A percentile compares a stretch with the other conserved stretches of the same genome.
Conservation (phyloP, 2,797 vertebrate species). For the Phyllotis vaccarum region DNA sequence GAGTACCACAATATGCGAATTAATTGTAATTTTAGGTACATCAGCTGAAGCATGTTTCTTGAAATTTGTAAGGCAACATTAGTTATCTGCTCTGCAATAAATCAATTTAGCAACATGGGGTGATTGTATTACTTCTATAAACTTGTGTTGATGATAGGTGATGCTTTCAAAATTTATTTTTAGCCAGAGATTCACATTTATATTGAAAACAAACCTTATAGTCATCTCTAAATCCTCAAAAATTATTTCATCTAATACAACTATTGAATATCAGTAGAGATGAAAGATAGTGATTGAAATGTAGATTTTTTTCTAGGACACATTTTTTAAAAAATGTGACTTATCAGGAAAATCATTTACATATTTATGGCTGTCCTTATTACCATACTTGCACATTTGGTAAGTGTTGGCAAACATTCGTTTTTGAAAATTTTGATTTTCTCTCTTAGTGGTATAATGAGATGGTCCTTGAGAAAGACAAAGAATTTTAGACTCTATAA, state of each 20-base stretch:
- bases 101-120: constrained; percentile 44
- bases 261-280: not conserved
- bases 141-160: constrained; percentile 29
- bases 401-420: not conserved
- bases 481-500: not conserved
- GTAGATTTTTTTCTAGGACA: constrained; percentile 35
- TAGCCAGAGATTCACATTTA: not conserved
- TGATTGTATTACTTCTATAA: constrained; percentile 44
- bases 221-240: constrained; percentile 39
- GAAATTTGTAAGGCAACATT: constrained; percentile 46
- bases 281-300: not conserved
- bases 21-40: constrained; percentile 49
- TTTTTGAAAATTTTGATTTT: constrained; percentile 13
- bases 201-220: constrained; percentile 40
- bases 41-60: constrained; percentile 40
- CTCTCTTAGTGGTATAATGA: not conserved
- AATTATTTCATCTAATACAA: constrained; percentile 33
- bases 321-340: constrained; percentile 29
- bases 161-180: constrained; percentile 61
- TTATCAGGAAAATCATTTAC: not conserved
- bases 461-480: not conserved
- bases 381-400: not conserved
- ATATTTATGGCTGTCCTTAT: not conserved
- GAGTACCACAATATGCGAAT: constrained; percentile 44
- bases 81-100: constrained; percentile 54